These are phyloP conservation scores for Epinephelus moara DNA, from an alignment of 2,113 vertebrate species.

Conservation along the genomic window DNA sequence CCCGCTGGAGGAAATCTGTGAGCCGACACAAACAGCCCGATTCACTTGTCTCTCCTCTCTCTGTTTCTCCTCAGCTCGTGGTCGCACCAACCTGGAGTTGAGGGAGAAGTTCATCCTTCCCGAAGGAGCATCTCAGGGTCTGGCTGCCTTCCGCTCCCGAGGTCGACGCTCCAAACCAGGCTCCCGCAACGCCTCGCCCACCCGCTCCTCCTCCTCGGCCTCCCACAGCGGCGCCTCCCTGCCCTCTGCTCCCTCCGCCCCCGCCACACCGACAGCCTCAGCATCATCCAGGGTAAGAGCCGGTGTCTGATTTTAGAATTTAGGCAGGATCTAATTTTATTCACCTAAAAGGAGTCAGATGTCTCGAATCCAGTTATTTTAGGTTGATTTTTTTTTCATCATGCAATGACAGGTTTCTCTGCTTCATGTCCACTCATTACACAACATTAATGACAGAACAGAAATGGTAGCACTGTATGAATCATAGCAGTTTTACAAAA, in stretches of 20 bases:
- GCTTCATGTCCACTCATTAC: neutral
- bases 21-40: accelerated
- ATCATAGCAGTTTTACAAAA: neutral
- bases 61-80: conserved; percentile 87
- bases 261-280: conserved; percentile 92
- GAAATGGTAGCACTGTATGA: neutral
- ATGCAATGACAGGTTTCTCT: neutral
- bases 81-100: conserved; percentile 97
- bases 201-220: conserved; percentile 95
- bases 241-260: conserved; percentile 94
- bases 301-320: neutral
- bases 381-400: neutral
- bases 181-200: conserved; percentile 95
- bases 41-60: neutral
- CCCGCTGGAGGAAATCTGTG: conserved; percentile 57
- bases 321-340: neutral
- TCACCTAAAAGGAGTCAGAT: neutral
- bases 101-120: conserved; percentile 98
- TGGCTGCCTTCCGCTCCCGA: conserved; percentile 94
- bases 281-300: conserved; percentile 91
- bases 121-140: conserved; percentile 93
- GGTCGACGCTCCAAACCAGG: conserved; percentile 96
- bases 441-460: neutral
- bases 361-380: neutral
- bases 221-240: conserved; percentile 96